Evolutionary conservation across 2,113 vertebrate genomes (phyloP).

Genomic region (Capreolus pygargus): DNA sequence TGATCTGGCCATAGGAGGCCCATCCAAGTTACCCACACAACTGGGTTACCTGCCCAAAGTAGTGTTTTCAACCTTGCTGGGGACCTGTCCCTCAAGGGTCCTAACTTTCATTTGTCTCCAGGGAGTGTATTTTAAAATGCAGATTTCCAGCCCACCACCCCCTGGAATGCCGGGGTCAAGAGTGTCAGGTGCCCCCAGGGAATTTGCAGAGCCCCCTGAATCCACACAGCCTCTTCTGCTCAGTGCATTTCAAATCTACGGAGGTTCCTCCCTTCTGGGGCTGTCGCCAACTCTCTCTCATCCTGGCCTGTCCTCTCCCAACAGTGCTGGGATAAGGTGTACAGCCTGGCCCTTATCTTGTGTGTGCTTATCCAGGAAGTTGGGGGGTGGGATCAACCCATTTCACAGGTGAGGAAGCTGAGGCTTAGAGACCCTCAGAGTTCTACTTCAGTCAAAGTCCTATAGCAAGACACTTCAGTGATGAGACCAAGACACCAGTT

Average conservation of each 20-base stretch:
- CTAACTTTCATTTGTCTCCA: background rate
- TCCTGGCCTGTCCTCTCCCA: background rate
- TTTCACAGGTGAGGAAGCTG: background rate
- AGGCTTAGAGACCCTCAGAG: background rate
- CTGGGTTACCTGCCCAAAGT: background rate
- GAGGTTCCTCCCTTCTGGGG: background rate
- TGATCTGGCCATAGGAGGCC: background rate
- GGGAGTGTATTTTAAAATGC: background rate
- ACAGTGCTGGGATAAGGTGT: background rate
- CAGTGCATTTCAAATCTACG: background rate
- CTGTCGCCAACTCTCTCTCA: background rate
- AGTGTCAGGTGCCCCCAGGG: background rate
- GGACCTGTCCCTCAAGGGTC: background rate
- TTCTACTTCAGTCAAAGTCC: background rate
- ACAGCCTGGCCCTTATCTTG: background rate
- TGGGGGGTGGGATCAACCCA: background rate
- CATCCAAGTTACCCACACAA: fast-evolving
- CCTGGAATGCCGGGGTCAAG: background rate
- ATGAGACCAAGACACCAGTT: background rate
- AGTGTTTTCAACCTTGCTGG: background rate
- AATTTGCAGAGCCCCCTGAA: background rate
- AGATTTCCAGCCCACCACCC: background rate
- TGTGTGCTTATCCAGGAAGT: background rate
- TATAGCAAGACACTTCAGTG: background rate
- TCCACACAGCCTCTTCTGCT: background rate